These are phyloP conservation scores for Pimephales promelas DNA, from an alignment of 2,113 vertebrate genomes.

Conservation along the genomic window DNA sequence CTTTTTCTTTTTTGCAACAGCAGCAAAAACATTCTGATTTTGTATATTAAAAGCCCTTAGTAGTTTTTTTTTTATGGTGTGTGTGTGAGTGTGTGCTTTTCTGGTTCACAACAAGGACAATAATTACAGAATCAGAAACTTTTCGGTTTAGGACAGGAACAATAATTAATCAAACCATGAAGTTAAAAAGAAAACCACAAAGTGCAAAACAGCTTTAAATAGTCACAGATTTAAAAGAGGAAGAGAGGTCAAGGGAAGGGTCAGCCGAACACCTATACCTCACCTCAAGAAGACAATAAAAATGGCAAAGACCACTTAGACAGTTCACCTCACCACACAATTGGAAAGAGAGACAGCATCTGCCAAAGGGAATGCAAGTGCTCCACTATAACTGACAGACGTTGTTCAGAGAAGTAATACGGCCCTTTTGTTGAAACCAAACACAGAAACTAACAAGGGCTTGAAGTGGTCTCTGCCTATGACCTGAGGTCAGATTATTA, in stretches of 20 bases:
- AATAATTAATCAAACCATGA: slow-evolving; percentile 19
- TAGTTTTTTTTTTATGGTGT: slow-evolving; percentile 62
- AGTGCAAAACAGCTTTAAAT: slow-evolving; percentile 69
- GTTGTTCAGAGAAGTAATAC: slow-evolving; percentile 30
- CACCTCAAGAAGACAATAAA: slow-evolving; percentile 16
- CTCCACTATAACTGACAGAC: slow-evolving; percentile 24
- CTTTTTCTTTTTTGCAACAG: slow-evolving; percentile 67
- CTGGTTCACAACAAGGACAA: slow-evolving; percentile 60
- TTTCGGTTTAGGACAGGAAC: neutral
- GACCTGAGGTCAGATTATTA: neutral
- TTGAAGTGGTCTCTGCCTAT: slow-evolving; percentile 25
- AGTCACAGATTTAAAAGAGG: slow-evolving; percentile 60
- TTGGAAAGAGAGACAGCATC: neutral
- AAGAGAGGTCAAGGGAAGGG: slow-evolving; percentile 45
- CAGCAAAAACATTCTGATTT: slow-evolving; percentile 81
- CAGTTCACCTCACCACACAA: neutral
- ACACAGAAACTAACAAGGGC: neutral
- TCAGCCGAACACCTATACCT: neutral
- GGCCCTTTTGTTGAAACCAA: slow-evolving; percentile 15
- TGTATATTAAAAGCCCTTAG: slow-evolving; percentile 77
- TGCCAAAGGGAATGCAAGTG: neutral
- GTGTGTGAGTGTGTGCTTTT: slow-evolving; percentile 63
- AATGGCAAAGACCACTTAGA: slow-evolving; percentile 5
- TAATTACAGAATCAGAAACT: slow-evolving; percentile 59
- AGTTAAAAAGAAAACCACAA: slow-evolving; percentile 61